Conservation (phyloP, 2,113 vertebrate species). For the Macquaria australasica region DNA sequence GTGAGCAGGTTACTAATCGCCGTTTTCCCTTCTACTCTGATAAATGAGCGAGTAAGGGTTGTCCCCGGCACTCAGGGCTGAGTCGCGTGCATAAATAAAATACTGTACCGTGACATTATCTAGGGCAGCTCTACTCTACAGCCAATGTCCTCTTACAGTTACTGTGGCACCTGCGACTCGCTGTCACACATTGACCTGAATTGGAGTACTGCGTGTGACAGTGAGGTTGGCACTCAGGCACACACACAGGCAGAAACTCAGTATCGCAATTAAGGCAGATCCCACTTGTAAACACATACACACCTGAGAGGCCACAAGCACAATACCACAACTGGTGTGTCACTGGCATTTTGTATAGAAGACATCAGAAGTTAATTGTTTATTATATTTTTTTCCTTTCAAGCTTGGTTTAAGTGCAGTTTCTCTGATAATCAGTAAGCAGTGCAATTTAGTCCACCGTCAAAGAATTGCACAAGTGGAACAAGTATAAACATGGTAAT, state of each 20-base stretch:
- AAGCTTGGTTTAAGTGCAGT: slow-evolving; percentile 9
- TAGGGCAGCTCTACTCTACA: slow-evolving; percentile 62
- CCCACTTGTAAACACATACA: slow-evolving; percentile 23
- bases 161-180: slow-evolving; percentile 32
- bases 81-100: slow-evolving; percentile 58
- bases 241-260: slow-evolving; percentile 12
- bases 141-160: slow-evolving; percentile 37
- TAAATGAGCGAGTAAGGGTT: slow-evolving; percentile 16
- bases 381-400: slow-evolving; percentile 8
- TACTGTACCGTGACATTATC: slow-evolving; percentile 63
- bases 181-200: slow-evolving; percentile 71
- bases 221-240: slow-evolving; percentile 18
- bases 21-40: slow-evolving; percentile 33
- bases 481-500: slow-evolving; percentile 56
- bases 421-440: slow-evolving; percentile 30
- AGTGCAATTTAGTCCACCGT: slow-evolving; percentile 16
- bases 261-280: slow-evolving; percentile 26
- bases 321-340: not conserved
- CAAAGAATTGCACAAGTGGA: slow-evolving; percentile 45
- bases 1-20: slow-evolving; percentile 84
- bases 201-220: slow-evolving; percentile 43
- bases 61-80: slow-evolving; percentile 10
- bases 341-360: not conserved
- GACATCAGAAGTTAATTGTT: slow-evolving; percentile 1
- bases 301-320: slow-evolving; percentile 7